Base-by-base conservation (phyloP, 2,888 invertebrate genomes). In the Melieria omissa region DNA sequence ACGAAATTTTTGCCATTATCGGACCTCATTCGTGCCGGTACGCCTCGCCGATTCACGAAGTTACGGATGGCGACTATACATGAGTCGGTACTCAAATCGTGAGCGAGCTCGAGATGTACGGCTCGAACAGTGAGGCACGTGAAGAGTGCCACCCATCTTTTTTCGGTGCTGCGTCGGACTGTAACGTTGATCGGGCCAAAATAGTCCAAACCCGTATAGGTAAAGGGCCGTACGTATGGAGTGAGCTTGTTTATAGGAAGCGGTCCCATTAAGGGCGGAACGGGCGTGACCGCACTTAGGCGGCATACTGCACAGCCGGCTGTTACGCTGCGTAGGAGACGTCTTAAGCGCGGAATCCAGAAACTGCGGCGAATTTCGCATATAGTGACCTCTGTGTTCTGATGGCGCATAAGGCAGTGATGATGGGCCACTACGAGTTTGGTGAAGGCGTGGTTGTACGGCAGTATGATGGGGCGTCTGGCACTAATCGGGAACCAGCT, bases 111-210 rank as follows among this genome's bases (percentile, higher is more conserved):
- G 29, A 75, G 29, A 62, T 74, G 74, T 9, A 73, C 73, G 4
- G 76, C 76, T 16, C 77, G 54, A 9, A 73, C 55, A 0, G 74
- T 73, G 9, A 76, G 42, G 58, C 76, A 78, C 1, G 76, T 76
- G 58, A 78, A 74, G 44, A 78, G 57, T 16, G 72, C 73, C 29
- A 74, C 72, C 74, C 77, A 77, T 9, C 77, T 62, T 52, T 73
- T 75, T 61, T 75, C 65, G 6, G 12, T 61, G 5, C 73, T 65
- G 1, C 72, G 8, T 42, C 72, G 64, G 46, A 72, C 52, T 1
- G 65, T 46, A 4, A 74, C 73, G 4, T 65, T 57, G 5, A 72
- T 12, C 5, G 75, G 75, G 9, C 75, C 75, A 29, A 73, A 75
- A 52, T 64, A 71, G 44, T 75, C 73, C 0, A 75, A 46, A 0